Base-by-base conservation (phyloP, 2,797 vertebrate species). In the Spinus pinus region DNA sequence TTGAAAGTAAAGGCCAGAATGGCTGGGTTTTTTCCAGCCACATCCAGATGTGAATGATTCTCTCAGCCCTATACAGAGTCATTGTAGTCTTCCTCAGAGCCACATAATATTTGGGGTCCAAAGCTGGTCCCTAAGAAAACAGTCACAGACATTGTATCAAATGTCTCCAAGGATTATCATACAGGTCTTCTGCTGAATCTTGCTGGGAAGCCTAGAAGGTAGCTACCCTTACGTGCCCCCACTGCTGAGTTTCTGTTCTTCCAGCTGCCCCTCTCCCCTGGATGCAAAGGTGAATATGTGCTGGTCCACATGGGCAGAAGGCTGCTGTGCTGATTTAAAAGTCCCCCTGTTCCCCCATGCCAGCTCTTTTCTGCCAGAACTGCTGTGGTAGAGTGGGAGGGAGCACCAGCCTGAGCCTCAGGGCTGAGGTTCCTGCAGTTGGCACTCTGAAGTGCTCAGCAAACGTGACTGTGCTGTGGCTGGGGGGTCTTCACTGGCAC, bases 391-490 rank as follows among this genome's bases (percentile, higher is more conserved):
- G 37, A 31, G 54, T 4, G 6, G 56, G 24, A 89, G 24, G 12
- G 47, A 91, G 10, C 31, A 8, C 0, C 0, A 70, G 15, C 11
- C 66, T 0, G 0, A 54, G 64, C 71, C 24, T 66, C 3, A 0
- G 81, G 37, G 49, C 41, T 10, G 20, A 10, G 3, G 9, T 25
- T 86, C 23, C 60, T 66, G 31, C 13, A 25, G 16, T 0, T 2
- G 22, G 6, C 42, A 24, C 4, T 4, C 33, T n/a, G 51, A 69
- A 84, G 47, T 41, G 33, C 28, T 46, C 86, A 80, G 60, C n/a
- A 64, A 77, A 89, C 6, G 12, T 41, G 39, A 74, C 77, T 91
- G 39, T 0, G 0, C n/a, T 47, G 9, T 33, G 25, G 19, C 81
- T 82, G 33, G 79, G 42, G 16, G 33, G 4, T 3, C 1, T 73